phyloP scores from a whole-genome alignment of 2,113 vertebrate genomes.

The Speoplatyrhinus poulsoni region DNA sequence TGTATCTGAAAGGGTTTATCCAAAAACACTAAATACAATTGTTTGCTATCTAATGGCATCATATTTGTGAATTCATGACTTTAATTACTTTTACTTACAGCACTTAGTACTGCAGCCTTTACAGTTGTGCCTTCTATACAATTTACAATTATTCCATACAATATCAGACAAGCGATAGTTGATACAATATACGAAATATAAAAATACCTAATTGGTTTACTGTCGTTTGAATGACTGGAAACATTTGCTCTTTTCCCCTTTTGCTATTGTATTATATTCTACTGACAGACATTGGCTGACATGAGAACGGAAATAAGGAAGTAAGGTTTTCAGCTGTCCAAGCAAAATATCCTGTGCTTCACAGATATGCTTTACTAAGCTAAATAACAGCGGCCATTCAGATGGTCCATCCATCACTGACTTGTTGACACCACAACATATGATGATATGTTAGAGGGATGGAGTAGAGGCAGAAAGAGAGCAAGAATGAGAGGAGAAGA shows the following conservation, averaged over 20 bases:
- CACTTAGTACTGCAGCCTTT: too few relatives aligned
- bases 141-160: too few relatives aligned
- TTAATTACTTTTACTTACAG: too few relatives aligned
- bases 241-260: neutral
- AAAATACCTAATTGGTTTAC: too few relatives aligned
- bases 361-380: conserved; percentile 5
- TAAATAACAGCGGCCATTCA: conserved; percentile 5
- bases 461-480: conserved; percentile 1
- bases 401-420: neutral
- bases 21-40: too few relatives aligned
- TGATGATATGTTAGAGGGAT: neutral
- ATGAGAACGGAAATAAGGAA: neutral
- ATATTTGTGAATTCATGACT: too few relatives aligned
- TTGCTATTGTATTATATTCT: neutral
- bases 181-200: too few relatives aligned
- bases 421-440: neutral
- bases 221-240: neutral
- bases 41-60: too few relatives aligned
- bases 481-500: neutral
- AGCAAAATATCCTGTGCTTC: neutral
- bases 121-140: too few relatives aligned
- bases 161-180: too few relatives aligned
- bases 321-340: neutral
- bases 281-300: neutral
- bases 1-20: neutral